A percentile compares a stretch with the other conserved stretches of the same genome.
phyloP scores from a whole-genome alignment of 2,888 invertebrate genomes.

The Polydrusus tereticollis region DNA sequence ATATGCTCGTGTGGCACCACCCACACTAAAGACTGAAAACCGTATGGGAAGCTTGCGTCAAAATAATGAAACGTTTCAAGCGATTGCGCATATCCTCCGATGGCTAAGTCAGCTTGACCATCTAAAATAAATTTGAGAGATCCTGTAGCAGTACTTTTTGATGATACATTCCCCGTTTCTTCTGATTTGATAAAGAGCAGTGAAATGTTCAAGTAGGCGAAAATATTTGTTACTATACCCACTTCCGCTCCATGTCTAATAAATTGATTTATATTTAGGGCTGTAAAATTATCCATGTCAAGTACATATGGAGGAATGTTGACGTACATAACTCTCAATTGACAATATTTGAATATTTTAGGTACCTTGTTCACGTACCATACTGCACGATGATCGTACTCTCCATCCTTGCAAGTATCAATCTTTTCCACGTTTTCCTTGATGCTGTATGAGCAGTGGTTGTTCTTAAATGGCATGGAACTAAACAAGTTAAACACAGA shows the following conservation, averaged over 20 bases:
- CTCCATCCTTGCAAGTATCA: conserved; percentile 53
- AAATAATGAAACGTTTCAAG: conserved; percentile 55
- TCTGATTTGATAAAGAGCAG: conserved; percentile 47
- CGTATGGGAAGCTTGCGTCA: conserved; percentile 59
- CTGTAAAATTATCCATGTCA: conserved; percentile 47
- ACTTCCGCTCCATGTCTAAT: conserved; percentile 52
- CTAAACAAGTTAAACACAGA: conserved; percentile 55
- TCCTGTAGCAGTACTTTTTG: conserved; percentile 56
- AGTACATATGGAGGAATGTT: conserved; percentile 62
- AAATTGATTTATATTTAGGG: conserved; percentile 27
- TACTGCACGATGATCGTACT: conserved; percentile 20
- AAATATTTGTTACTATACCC: conserved; percentile 52
- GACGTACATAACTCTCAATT: conserved; percentile 58
- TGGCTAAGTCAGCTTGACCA: conserved; percentile 57
- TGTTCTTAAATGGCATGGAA: conserved; percentile 57
- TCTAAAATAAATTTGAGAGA: conserved; percentile 55
- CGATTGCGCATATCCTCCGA: conserved; percentile 61
- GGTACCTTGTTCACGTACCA: conserved; percentile 57
- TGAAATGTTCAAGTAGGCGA: conserved; percentile 50
- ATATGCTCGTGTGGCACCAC: conserved; percentile 61
- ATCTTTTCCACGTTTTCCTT: conserved; percentile 48
- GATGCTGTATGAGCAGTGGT: conserved; percentile 53
- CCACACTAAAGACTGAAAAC: conserved; percentile 61
- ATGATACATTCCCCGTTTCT: conserved; percentile 38
- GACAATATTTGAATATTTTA: conserved; percentile 58